Conservation (phyloP, 1,140 invertebrate genomes). For the Cyclargus thomasi region DNA sequence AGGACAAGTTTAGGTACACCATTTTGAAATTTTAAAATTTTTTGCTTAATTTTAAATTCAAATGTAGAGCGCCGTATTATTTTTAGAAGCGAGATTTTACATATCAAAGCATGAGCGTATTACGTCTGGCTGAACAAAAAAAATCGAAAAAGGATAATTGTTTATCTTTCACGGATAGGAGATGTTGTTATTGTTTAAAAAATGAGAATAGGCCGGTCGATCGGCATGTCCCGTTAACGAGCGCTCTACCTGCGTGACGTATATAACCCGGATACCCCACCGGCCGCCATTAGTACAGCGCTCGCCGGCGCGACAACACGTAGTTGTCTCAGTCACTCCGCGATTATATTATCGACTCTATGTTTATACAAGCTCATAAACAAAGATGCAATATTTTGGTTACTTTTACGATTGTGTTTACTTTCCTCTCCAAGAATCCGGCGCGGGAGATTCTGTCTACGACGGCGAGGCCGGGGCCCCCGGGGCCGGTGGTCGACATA, state of each 20-base stretch:
- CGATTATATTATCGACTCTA: slow-evolving; percentile 61
- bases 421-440: slow-evolving; percentile 49
- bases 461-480: slow-evolving; percentile 54
- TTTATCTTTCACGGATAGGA: slow-evolving; percentile 40
- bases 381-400: slow-evolving; percentile 64
- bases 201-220: slow-evolving; percentile 72
- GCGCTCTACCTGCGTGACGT: slow-evolving; percentile 66
- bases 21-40: background rate
- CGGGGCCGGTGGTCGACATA: slow-evolving; percentile 55
- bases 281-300: slow-evolving; percentile 63
- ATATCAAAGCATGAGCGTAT: background rate
- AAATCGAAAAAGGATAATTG: slow-evolving; percentile 16
- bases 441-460: slow-evolving; percentile 51
- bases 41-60: background rate
- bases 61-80: no score
- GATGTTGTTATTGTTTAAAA: slow-evolving; percentile 67
- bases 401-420: slow-evolving; percentile 60
- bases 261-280: slow-evolving; percentile 66
- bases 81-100: no score
- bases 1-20: background rate
- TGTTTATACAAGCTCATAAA: slow-evolving; percentile 63
- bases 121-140: background rate
- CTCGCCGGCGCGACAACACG: slow-evolving; percentile 65
- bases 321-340: slow-evolving; percentile 51
- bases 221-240: slow-evolving; percentile 68